Percentiles rank a stretch among this genome's conserved stretches.
phyloP scores from a whole-genome alignment of 2,113 vertebrate genomes.

The Deroptyus accipitrinus region DNA sequence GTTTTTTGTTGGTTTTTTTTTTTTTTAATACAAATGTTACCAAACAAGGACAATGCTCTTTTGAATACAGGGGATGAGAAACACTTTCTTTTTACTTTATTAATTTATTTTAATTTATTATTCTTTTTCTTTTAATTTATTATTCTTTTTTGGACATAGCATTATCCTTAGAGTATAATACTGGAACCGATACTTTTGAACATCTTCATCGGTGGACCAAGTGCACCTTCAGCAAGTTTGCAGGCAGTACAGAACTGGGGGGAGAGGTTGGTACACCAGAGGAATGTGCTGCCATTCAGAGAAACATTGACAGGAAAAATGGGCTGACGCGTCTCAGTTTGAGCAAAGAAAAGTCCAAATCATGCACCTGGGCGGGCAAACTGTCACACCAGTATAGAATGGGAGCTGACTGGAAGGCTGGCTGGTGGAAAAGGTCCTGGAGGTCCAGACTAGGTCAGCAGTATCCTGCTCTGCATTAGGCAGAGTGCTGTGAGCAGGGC shows the following conservation, averaged over 20 bases:
- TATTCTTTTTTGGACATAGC: neutral
- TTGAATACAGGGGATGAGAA: neutral
- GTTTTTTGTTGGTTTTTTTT: neutral
- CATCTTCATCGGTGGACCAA: neutral
- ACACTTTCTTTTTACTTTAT: neutral
- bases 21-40: neutral
- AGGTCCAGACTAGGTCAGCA: neutral
- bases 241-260: neutral
- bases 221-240: neutral
- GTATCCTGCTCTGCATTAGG: neutral
- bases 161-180: neutral
- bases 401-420: neutral
- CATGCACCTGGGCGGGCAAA: accelerated
- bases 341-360: neutral
- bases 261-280: neutral
- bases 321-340: neutral
- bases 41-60: neutral
- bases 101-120: neutral
- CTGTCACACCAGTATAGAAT: accelerated
- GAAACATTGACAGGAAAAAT: neutral
- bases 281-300: neutral
- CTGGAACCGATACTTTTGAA: neutral
- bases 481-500: neutral
- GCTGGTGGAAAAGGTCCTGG: neutral
- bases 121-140: neutral